A percentile compares a stretch with the other conserved stretches of the same genome.
These are phyloP conservation scores for Ditylenchus dipsaci DNA, from an alignment of 1,140 invertebrate species.

Conservation along the genomic window DNA sequence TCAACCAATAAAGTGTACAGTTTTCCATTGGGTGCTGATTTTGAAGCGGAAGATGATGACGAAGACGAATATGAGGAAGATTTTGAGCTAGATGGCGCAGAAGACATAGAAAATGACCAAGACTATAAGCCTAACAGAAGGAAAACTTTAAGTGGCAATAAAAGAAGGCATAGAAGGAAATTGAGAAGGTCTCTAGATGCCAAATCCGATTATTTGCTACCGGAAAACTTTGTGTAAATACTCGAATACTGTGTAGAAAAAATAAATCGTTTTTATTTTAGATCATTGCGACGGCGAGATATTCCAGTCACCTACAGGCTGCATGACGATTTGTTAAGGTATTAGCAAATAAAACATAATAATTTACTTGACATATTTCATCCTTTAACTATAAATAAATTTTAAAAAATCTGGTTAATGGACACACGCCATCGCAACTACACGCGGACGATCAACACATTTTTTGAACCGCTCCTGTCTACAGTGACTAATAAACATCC, in stretches of 20 bases:
- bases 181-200: background rate
- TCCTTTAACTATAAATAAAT: no score
- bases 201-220: slow-evolving; percentile 18
- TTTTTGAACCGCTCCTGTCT: no score
- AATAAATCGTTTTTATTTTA: background rate
- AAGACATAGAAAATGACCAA: background rate
- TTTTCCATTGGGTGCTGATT: background rate
- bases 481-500: no score
- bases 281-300: slow-evolving; percentile 48
- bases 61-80: slow-evolving; percentile 6
- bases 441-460: no score
- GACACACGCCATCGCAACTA: no score
- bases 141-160: background rate
- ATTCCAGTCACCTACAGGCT: slow-evolving; percentile 57
- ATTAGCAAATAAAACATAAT: no score
- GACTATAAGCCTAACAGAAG: background rate
- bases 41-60: background rate
- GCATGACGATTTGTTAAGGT: slow-evolving; percentile 34
- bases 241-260: background rate
- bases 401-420: no score
- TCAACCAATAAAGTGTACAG: no score
- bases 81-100: background rate
- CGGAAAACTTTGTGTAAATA: slow-evolving; percentile 24
- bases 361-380: slow-evolving; percentile 44
- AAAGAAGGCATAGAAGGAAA: background rate